Base-by-base conservation (phyloP, 1,140 invertebrate genomes). In the Drosophila nigrodunni region DNA sequence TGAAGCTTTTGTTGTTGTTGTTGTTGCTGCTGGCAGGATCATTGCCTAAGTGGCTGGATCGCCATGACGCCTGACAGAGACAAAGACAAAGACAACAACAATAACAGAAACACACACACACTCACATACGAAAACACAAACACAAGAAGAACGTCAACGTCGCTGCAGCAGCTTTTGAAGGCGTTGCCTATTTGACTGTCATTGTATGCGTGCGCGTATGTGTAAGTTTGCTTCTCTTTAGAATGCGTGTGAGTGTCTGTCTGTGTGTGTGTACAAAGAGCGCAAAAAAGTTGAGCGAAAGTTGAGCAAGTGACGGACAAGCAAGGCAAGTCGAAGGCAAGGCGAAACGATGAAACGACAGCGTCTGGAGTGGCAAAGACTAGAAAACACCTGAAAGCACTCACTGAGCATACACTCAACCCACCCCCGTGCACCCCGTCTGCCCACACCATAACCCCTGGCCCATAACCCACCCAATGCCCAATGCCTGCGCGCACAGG, bases 41-140 rank as follows among this genome's bases (percentile, higher is more conserved):
- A 83, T 77, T 70, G 78, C 69, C 80, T 80, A 89, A 88, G 83
- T 88, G 80, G 85, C 83, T 72, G 78, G 83, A 88, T 88, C 83
- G 69, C 69, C 65, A 69, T 74, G 62, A 62, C 49, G 66, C 49
- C 60, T 57, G 34, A 13, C 52, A 25, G 50, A 50, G 13, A n/a
- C 66, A 10, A 34, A 30, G 46, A 37, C 55, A 47, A 61, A 37
- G 34, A 75, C 46, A 35, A 59, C 44, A 59, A 30, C 34, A 11
- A 47, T 1, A 55, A 62, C 68, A 52, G 18, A 21, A 13, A 43
- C 57, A 47, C 39, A 34, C 39, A 34, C 46, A 54, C 41, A 35
- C 60, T 35, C 6, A 37, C 43, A 15, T 1, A 15, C 15, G 15
- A 15, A 15, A 15, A 15, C 15, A 49, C 30, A 25, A 64, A 3